Evolutionary conservation across 2,797 vertebrate species (phyloP), one percentile per base, ranked within the genome.

Genomic region (Bradypus variegatus): DNA sequence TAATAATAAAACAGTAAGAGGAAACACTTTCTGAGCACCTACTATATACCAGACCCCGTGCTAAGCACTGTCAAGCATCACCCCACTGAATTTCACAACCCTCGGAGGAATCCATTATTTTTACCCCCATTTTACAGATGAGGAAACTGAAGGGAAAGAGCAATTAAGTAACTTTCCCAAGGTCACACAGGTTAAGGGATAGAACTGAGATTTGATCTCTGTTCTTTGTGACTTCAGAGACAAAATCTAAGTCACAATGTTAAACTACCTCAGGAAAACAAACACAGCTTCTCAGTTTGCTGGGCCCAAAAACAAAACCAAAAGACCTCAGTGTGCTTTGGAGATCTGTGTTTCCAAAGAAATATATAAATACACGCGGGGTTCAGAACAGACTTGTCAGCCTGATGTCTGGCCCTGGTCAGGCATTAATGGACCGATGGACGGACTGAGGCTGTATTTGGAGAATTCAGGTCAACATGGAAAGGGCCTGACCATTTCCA

Each of bases 201-300:
- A 10, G 18, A 29, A 29, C 27, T 80, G 38, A 93, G 60, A 93
- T 41, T n/a, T 83, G 60, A 84, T 31, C 19, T 90, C 50, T 90
- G 65, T 90, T 65, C 27, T 50, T 89, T 79, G n/a, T 41, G 23
- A 72, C 41, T 91, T 91, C 36, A 67, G 70, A 93, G n/a, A n/a
- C 60, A 48, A 88, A 90, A 90, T 64, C n/a, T 60, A 67, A 93
- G 79, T 65, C 15, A n/a, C 79, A 92, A 18, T 33, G 18, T 73
- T 69, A 38, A 48, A 81, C 4, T 25, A 29, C 48, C 38, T 88
- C 76, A 18, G 86, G 23, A 86, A 93, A 80, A 89, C 29, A 62
- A 86, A 67, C 72, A 84, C 3, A 69, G 48, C 6, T 62, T 85
- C 29, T 87, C 38, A 76, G 21, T 82, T 92, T 91, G 6, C 48